phyloP scores from a whole-genome alignment of 2,113 vertebrate species.

The Neolamprologus brichardi region DNA sequence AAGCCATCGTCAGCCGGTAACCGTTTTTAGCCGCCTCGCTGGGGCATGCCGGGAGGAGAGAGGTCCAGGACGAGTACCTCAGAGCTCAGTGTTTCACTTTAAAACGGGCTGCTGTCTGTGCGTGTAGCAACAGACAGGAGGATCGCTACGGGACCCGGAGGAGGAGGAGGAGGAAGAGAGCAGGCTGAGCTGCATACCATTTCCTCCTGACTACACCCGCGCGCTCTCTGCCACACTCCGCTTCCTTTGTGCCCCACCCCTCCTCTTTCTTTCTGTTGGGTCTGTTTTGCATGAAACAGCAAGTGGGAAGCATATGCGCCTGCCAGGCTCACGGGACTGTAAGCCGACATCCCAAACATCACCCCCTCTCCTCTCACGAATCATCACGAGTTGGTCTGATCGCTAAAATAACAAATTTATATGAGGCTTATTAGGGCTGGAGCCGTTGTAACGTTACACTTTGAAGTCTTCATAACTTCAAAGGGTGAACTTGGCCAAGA shows the following conservation, averaged over 20 bases:
- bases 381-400: background rate
- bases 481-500: background rate
- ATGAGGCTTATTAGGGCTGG: background rate
- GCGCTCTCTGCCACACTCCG: background rate
- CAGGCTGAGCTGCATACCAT: background rate
- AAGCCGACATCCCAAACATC: background rate
- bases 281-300: background rate
- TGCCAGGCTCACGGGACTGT: background rate
- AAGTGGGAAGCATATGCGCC: background rate
- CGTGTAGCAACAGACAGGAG: background rate
- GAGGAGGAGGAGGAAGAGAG: constrained; percentile 6
- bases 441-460: background rate
- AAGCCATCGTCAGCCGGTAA: constrained; percentile 40
- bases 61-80: background rate
- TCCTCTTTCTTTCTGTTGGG: background rate
- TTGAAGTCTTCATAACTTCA: background rate
- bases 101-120: background rate
- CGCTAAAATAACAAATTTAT: background rate
- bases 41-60: constrained; percentile 3
- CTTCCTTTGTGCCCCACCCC: background rate
- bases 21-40: background rate
- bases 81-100: background rate
- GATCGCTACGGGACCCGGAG: background rate
- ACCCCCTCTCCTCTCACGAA: background rate
- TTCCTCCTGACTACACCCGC: constrained; percentile 4